Base-by-base conservation (phyloP, 2,888 invertebrate species). In the Cosmia trapezina region DNA sequence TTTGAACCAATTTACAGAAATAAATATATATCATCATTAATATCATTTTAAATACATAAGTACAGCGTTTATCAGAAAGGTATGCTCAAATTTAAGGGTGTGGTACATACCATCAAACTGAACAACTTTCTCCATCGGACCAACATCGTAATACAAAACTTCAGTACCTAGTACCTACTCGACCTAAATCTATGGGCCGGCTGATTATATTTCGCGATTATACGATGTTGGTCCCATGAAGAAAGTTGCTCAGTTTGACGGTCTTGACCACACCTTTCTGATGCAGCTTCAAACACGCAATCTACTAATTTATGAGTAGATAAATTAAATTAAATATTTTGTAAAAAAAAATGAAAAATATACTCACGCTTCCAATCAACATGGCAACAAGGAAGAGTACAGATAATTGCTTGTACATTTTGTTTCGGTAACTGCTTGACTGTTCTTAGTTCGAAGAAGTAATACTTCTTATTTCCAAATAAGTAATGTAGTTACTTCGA, bases 281-380 rank as follows among this genome's bases (percentile, higher is more conserved):
- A 53, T 53, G 22, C 53, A 53, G 53, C 2, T 22, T 22, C 22
- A 53, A 22, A 22, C 12, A 53, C 53, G 22, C 12, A 53, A 53
- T 51, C 3, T 49, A 49, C 1, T n/a, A 28, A 28, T 28, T 28
- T 28, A 28, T 28, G n/a, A n/a, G n/a, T n/a, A 28, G 1, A 28
- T 28, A 3, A 28, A 5, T 37, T 37, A 37, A 37, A n/a, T n/a
- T 8, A 9, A n/a, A 17, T 54, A 28, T 33, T 4, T 8, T 37
- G 1, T 19, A 49, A 37, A 11, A 33, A 12, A 49, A 5, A 45
- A n/a, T n/a, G n/a, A 22, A 17, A 3, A 37, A 69, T 17, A 49
- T 45, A 76, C 76, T 76, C 37, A 76, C 76, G 22, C 3, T 57
- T 62, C 41, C 76, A 63, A 78, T 12, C 79, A 78, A 45, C 51